A percentile compares a stretch with the other conserved stretches of the same genome.
phyloP scores from a whole-genome alignment of 2,797 vertebrate species.

The Streptopelia turtur region DNA sequence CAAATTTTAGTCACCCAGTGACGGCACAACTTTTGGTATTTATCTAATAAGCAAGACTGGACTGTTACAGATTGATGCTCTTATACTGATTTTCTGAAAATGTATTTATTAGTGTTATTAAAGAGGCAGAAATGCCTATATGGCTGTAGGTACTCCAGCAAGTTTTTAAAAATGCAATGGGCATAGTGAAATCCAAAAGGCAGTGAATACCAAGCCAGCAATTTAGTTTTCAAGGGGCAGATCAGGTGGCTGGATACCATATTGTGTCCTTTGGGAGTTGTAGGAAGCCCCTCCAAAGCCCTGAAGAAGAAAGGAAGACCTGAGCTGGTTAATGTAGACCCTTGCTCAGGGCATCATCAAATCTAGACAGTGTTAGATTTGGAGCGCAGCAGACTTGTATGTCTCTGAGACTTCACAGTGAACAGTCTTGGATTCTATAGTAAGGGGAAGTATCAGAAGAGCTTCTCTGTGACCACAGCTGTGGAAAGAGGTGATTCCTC shows the following conservation, averaged over 20 bases:
- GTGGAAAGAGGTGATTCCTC: background rate
- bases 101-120: background rate
- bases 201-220: background rate
- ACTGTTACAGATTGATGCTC: background rate
- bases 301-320: background rate
- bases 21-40: background rate
- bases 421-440: background rate
- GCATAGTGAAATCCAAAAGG: background rate
- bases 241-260: background rate
- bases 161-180: background rate
- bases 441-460: background rate
- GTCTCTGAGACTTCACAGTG: background rate
- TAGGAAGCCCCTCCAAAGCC: background rate
- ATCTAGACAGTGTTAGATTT: background rate
- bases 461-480: background rate
- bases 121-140: background rate
- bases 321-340: background rate
- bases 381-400: background rate
- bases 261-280: background rate
- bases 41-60: background rate
- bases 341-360: background rate
- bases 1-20: background rate
- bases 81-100: background rate
- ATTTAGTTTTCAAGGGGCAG: background rate
- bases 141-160: background rate